A percentile compares a stretch with the other conserved stretches of the same genome.
These are phyloP conservation scores for Cerceris rybyensis DNA, from an alignment of 2,888 invertebrate genomes.

Conservation along the genomic window DNA sequence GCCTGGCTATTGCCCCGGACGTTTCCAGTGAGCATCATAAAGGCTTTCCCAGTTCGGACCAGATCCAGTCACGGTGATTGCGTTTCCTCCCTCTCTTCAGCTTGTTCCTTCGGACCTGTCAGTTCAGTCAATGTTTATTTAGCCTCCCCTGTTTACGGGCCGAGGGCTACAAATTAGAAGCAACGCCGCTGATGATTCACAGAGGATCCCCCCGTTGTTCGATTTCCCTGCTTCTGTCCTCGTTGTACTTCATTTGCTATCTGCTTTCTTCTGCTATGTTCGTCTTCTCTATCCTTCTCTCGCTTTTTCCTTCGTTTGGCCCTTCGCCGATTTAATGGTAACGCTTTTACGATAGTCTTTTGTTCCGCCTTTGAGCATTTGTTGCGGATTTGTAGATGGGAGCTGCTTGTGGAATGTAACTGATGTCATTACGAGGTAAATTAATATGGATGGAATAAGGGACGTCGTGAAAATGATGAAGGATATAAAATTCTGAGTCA, in stretches of 20 bases:
- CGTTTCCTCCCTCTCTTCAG: slow-evolving; percentile 54
- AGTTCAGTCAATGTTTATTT: slow-evolving; percentile 70
- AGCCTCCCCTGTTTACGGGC: slow-evolving; percentile 59
- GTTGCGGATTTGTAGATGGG: background rate
- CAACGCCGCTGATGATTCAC: slow-evolving; percentile 65
- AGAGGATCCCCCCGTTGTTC: slow-evolving; percentile 44
- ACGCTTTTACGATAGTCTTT: slow-evolving; percentile 1
- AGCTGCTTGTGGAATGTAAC: background rate
- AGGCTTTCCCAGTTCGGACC: slow-evolving; percentile 51
- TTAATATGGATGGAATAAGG: too few species aligned
- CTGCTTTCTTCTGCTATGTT: slow-evolving; percentile 26
- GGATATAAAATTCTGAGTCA: too few species aligned
- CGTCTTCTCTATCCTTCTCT: slow-evolving; percentile 18
- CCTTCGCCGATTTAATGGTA: slow-evolving; percentile 1
- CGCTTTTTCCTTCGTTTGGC: background rate
- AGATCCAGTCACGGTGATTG: slow-evolving; percentile 64
- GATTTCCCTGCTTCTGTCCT: slow-evolving; percentile 36
- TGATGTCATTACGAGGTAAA: background rate
- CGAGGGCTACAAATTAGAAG: slow-evolving; percentile 68
- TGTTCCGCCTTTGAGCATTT: too few species aligned
- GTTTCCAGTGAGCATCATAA: slow-evolving; percentile 23
- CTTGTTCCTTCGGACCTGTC: slow-evolving; percentile 58
- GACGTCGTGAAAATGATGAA: too few species aligned
- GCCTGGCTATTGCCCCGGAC: background rate
- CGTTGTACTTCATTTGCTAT: slow-evolving; percentile 36